These are phyloP conservation scores for Dasyurus viverrinus DNA, from an alignment of 2,113 vertebrate species.

Conservation along the genomic window DNA sequence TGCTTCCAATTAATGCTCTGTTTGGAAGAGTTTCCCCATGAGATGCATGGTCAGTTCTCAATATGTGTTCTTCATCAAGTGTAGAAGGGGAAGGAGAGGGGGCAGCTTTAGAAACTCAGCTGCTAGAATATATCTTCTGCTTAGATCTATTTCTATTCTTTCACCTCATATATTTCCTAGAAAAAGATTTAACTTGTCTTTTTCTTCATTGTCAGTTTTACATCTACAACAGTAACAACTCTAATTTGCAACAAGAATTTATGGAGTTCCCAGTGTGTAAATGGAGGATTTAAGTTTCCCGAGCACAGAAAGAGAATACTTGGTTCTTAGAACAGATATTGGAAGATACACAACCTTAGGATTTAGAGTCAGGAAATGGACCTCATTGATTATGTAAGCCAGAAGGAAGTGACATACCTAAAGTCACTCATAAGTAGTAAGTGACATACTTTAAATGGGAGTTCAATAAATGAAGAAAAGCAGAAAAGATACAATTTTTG, in stretches of 20 bases:
- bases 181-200: slow-evolving; percentile 46
- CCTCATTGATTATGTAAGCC: background rate
- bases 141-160: slow-evolving; percentile 34
- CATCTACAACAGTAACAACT: slow-evolving; percentile 9
- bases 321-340: background rate
- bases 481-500: background rate
- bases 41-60: slow-evolving; percentile 13
- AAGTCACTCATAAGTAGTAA: background rate
- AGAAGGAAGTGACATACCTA: background rate
- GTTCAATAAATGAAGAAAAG: background rate
- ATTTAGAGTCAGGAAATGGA: background rate
- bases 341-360: background rate
- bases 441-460: background rate
- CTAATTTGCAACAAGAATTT: background rate
- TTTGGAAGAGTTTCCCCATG: slow-evolving; percentile 12
- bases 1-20: slow-evolving; percentile 5
- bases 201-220: slow-evolving; percentile 28
- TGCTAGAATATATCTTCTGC: background rate
- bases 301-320: background rate
- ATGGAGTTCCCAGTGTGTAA: background rate
- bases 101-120: background rate
- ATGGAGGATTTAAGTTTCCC: background rate
- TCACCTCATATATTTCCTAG: slow-evolving; percentile 36
- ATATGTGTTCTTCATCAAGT: slow-evolving; percentile 26
- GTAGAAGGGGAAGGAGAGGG: background rate